Conservation (phyloP, 2,888 invertebrate genomes). For the Mesochorus sp. region DNA sequence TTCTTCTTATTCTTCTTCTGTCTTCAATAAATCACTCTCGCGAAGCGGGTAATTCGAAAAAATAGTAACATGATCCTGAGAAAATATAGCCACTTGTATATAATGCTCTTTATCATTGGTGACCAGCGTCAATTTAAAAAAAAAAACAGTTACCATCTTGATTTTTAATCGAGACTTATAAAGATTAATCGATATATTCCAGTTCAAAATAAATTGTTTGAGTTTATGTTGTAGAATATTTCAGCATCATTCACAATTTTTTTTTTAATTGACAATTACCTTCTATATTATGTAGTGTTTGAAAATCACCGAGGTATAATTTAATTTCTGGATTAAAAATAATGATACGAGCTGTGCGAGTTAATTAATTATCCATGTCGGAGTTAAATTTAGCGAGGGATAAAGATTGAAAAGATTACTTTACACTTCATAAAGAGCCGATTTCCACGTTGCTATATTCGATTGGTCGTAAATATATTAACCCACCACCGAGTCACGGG, state of each 20-base stretch:
- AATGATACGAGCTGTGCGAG: slow-evolving; percentile 18
- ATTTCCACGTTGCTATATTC: slow-evolving; percentile 33
- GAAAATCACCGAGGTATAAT: not conserved
- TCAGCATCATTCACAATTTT: not conserved
- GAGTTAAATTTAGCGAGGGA: slow-evolving; percentile 43
- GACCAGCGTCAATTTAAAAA: no score
- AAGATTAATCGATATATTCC: no score
- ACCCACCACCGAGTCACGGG: slow-evolving; percentile 51
- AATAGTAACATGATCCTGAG: slow-evolving; percentile 21
- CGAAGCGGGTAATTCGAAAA: slow-evolving; percentile 48
- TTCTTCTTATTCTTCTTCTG: slow-evolving; percentile 7
- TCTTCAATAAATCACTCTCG: slow-evolving; percentile 55
- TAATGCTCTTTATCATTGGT: no score
- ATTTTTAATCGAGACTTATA: no score
- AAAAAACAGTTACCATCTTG: no score
- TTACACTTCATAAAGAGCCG: slow-evolving; percentile 61
- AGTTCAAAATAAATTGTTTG: no score
- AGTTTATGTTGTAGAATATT: no score
- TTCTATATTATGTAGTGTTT: not conserved
- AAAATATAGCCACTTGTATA: no score
- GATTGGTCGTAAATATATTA: slow-evolving; percentile 60
- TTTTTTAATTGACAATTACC: not conserved
- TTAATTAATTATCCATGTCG: slow-evolving; percentile 47
- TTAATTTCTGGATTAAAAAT: slow-evolving; percentile 15
- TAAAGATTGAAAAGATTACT: slow-evolving; percentile 57